Evolutionary conservation across 2,888 invertebrate species (phyloP), one percentile per base, ranked within the genome.

Genomic region (Carpatolechia fugitivella): DNA sequence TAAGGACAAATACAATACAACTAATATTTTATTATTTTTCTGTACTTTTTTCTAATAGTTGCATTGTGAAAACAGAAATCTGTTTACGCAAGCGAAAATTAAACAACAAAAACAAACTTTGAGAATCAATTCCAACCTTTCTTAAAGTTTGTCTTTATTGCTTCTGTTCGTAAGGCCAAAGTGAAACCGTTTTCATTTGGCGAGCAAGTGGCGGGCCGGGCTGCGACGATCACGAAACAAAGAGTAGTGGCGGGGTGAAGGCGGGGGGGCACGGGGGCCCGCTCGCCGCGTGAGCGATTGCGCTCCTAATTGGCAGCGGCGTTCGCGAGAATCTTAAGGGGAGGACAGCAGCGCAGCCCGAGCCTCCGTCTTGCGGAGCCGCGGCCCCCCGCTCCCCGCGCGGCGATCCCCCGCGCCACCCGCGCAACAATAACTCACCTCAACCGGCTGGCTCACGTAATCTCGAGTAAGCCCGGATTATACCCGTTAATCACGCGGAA

Each of bases 261-360:
- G 66, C 58, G 69, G 63, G 59, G 57, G 46, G 65, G 62, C 63
- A 56, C 66, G 73, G 75, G 70, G 68, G 73, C 69, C 63, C 64
- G 65, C 82, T 78, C 78, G 82, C 85, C 85, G 86, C 83, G 82
- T 90, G 91, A 91, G 88, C 85, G 90, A 90, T 90, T 90, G 90
- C 87, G 84, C 80, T 82, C 87, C 87, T 91, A 91, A 91, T 91
- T 90, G 91, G 91, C 85, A 84, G 78, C 83, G 91, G 90, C 90
- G 89, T 88, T 84, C 90, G 89, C 90, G 85, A 89, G 90, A 91
- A 86, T 91, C 91, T 91, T 90, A 85, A 86, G 85, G 86, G 86
- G 86, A 90, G 87, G 86, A 87, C 85, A 84, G 78, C 85, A 84
- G 78, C 79, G 80, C 61, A 80, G 80, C 78, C 73, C 76, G 76